phyloP scores from a whole-genome alignment of 2,797 vertebrate genomes.

The Schizothorax lantsangensis region DNA sequence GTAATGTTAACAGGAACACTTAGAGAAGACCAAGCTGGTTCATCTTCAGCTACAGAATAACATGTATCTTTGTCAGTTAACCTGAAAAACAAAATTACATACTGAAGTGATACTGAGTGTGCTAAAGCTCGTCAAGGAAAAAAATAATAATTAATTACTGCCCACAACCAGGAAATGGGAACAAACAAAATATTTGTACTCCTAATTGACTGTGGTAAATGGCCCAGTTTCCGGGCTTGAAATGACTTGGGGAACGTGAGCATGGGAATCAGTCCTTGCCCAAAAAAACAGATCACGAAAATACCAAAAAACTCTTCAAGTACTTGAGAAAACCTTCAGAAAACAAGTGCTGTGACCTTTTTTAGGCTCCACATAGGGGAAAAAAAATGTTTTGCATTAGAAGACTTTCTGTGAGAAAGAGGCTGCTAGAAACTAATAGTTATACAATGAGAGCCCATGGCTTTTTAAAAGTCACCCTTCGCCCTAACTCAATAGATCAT shows the following conservation, averaged over 20 bases:
- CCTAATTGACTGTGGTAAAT: conserved; percentile 57
- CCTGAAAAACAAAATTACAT: conserved; percentile 23
- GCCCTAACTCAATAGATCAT: conserved; percentile 20
- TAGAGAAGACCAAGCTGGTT: conserved; percentile 38
- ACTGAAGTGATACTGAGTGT: conserved; percentile 10
- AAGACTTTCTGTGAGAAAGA: conserved; percentile 10
- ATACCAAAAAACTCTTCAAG: conserved; percentile 31
- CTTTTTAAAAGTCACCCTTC: conserved; percentile 17
- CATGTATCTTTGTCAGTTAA: conserved; percentile 38
- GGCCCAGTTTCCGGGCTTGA: conserved; percentile 49
- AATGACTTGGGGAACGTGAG: conserved; percentile 38
- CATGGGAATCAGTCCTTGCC: conserved; percentile 48
- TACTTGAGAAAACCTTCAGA: background rate
- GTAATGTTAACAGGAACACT: conserved; percentile 36
- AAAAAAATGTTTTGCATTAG: background rate
- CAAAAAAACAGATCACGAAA: conserved; percentile 35
- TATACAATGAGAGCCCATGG: background rate
- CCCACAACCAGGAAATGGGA: conserved; percentile 33
- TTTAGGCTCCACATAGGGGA: background rate
- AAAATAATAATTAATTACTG: conserved; percentile 14
- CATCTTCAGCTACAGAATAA: conserved; percentile 18
- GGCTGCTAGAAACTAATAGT: background rate
- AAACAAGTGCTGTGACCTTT: background rate
- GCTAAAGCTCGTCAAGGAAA: conserved; percentile 11
- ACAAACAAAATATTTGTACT: conserved; percentile 54